Conservation (phyloP, 2,113 vertebrate species). For the Pionites leucogaster region DNA sequence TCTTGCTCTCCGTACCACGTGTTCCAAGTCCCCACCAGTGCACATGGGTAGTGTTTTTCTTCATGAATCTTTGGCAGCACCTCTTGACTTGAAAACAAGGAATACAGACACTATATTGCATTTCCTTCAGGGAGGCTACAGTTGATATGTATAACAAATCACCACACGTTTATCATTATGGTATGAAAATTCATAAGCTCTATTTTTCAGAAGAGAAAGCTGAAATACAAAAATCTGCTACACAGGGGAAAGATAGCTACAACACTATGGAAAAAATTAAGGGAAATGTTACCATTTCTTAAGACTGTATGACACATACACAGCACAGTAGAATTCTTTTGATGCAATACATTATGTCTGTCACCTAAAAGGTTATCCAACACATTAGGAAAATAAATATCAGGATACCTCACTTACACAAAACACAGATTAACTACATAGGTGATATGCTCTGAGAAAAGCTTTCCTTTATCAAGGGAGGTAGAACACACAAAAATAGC, state of each 20-base stretch:
- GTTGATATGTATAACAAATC: conserved; percentile 49
- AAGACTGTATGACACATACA: background rate
- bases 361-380: background rate
- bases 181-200: conserved; percentile 51
- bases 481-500: background rate
- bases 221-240: conserved; percentile 10
- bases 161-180: conserved; percentile 38
- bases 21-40: conserved; percentile 98
- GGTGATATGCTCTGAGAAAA: background rate
- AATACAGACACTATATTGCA: conserved; percentile 59
- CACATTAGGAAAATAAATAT: background rate
- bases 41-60: conserved; percentile 90
- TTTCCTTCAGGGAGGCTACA: conserved; percentile 58
- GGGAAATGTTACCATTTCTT: background rate
- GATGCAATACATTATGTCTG: background rate
- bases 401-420: background rate
- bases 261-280: background rate
- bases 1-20: conserved; percentile 99
- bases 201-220: conserved; percentile 16
- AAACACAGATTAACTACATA: background rate
- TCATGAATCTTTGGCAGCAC: conserved; percentile 91
- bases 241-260: background rate
- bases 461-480: background rate
- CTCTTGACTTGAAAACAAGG: conserved; percentile 85
- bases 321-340: background rate